A percentile compares a stretch with the other conserved stretches of the same genome.
Evolutionary conservation across 2,888 invertebrate genomes (phyloP).

Genomic region (Therioaphis trifolii): DNA sequence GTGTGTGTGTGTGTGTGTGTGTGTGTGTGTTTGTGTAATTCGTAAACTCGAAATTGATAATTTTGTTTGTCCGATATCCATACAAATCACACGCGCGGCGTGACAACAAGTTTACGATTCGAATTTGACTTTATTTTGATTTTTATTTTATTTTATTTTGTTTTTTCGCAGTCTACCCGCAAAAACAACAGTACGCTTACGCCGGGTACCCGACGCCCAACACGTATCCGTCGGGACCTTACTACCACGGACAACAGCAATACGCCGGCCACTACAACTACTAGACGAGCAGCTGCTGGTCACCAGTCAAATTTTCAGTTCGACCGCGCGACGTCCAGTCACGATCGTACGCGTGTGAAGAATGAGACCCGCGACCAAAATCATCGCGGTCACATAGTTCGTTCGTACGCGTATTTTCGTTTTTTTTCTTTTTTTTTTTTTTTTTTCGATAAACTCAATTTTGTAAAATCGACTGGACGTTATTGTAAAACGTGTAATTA

Average conservation of each 20-base stretch:
- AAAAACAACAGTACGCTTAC: slow-evolving; percentile 93
- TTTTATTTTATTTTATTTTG: too few relatives aligned
- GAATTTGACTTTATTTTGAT: too few relatives aligned
- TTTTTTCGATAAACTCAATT: too few relatives aligned
- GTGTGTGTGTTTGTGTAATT: too few relatives aligned
- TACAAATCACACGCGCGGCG: too few relatives aligned
- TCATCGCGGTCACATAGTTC: not conserved
- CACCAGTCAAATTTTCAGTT: not conserved
- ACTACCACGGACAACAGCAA: slow-evolving; percentile 90
- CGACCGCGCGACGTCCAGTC: not conserved
- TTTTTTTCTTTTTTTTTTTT: not conserved
- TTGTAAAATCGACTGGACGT: not conserved
- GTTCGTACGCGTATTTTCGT: not conserved
- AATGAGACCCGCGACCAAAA: not conserved
- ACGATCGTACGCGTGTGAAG: not conserved
- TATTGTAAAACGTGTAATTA: not conserved
- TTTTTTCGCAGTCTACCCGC: slow-evolving; percentile 83
- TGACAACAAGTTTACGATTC: too few relatives aligned
- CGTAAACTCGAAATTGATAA: too few relatives aligned
- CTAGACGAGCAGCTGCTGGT: slow-evolving; percentile 68
- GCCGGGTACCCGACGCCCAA: slow-evolving; percentile 85
- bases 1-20: too few relatives aligned
- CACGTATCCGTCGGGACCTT: slow-evolving; percentile 88
- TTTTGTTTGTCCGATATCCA: too few relatives aligned
- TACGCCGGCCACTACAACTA: slow-evolving; percentile 83